Percentiles rank a stretch among this genome's conserved stretches.
Evolutionary conservation across 2,888 invertebrate genomes (phyloP).

Genomic region (Aproaerema taeniolella): DNA sequence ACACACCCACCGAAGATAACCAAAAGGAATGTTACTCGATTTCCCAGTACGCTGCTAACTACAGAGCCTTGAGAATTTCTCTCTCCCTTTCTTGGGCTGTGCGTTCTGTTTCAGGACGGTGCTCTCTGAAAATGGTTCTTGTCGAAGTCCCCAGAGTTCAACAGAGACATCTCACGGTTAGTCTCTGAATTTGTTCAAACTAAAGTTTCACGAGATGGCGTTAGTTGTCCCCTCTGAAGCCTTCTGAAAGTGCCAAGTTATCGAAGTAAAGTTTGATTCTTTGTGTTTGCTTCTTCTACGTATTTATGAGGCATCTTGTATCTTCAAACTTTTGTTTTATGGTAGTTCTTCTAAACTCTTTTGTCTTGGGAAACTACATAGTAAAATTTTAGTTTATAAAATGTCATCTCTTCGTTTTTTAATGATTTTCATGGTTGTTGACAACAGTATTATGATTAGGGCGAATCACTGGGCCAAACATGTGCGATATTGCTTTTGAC

Average conservation of each 20-base stretch:
- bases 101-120: conserved; percentile 65
- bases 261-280: conserved; percentile 1
- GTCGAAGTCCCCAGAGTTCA: conserved; percentile 43
- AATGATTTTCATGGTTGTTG: too few species aligned
- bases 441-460: too few species aligned
- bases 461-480: too few species aligned
- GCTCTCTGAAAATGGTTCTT: conserved; percentile 55
- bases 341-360: too few species aligned
- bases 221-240: conserved; percentile 32
- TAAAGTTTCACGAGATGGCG: conserved; percentile 58
- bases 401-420: too few species aligned
- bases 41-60: conserved; percentile 43
- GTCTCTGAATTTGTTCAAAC: conserved; percentile 28
- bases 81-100: conserved; percentile 66
- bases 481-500: too few species aligned
- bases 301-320: too few species aligned
- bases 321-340: too few species aligned
- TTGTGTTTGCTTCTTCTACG: conserved; percentile 2
- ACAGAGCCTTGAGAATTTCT: conserved; percentile 69
- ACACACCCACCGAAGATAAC: conserved; percentile 56
- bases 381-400: too few species aligned
- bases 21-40: conserved; percentile 55
- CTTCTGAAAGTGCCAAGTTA: conserved; percentile 16
- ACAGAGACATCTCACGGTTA: conserved; percentile 47
- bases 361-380: too few species aligned